These are phyloP conservation scores for Sinocyclocheilus rhinocerous DNA, from an alignment of 2,113 vertebrate species.

Conservation along the genomic window DNA sequence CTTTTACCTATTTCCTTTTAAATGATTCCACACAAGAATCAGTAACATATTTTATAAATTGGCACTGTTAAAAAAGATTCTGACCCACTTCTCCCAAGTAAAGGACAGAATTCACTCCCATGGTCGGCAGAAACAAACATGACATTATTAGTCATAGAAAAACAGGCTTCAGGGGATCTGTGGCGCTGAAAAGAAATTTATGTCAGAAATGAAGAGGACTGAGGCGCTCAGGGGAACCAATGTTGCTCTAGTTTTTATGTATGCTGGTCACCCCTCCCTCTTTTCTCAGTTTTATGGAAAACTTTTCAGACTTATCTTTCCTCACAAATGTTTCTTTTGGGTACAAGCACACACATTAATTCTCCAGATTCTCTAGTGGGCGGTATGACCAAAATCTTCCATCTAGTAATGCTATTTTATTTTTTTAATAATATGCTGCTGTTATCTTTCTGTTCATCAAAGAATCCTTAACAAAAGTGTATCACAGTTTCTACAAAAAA, in stretches of 20 bases:
- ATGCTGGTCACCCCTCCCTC: conserved; percentile 5
- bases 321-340: not conserved
- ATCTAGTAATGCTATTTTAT: not conserved
- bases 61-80: conserved; percentile 5
- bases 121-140: conserved; percentile 30
- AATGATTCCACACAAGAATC: not conserved
- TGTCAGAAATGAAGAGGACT: conserved; percentile 45
- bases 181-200: conserved; percentile 33
- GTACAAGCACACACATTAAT: not conserved
- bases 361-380: not conserved
- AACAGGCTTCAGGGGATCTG: conserved; percentile 25
- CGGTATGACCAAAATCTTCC: not conserved
- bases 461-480: not conserved
- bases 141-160: conserved; percentile 41
- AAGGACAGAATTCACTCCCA: conserved; percentile 23
- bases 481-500: not conserved
- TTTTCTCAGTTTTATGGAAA: conserved; percentile 8
- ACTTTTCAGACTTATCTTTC: not conserved
- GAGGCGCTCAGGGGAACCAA: conserved; percentile 28
- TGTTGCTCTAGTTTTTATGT: conserved; percentile 39
- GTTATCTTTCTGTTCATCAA: not conserved
- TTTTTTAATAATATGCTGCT: not conserved
- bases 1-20: not conserved
- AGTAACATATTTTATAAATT: not conserved
- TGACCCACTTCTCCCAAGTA: conserved; percentile 12